Evolutionary conservation across 2,888 invertebrate genomes (phyloP).

Genomic region (Byasa hedistus): DNA sequence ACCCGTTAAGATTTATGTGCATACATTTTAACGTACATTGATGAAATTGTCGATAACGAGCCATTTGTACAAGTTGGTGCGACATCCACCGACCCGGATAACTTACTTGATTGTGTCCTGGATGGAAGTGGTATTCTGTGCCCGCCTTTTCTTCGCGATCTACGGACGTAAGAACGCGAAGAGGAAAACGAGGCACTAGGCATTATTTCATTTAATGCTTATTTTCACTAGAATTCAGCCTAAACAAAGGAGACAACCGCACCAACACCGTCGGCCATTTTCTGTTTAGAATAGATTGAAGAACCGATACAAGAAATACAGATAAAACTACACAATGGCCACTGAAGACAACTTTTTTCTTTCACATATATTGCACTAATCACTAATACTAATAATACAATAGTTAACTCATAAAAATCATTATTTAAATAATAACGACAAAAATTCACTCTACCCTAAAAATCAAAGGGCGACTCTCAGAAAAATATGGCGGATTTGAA

Average conservation of each 20-base stretch:
- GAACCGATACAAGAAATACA: constrained; percentile 71
- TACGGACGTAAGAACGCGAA: constrained; percentile 94
- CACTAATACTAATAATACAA: constrained; percentile 63
- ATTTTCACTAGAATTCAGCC: constrained; percentile 79
- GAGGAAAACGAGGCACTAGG: constrained; percentile 97
- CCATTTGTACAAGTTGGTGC: constrained; percentile 61
- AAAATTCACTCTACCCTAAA: constrained; percentile 66
- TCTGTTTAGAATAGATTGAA: constrained; percentile 83
- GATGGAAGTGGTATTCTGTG: constrained; percentile 91
- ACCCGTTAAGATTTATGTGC: constrained; percentile 32
- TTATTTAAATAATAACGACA: constrained; percentile 62
- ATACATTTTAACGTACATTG: constrained; percentile 44
- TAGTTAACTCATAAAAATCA: constrained; percentile 68
- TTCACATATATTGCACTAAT: constrained; percentile 59
- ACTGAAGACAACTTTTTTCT: constrained; percentile 45
- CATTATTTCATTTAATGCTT: constrained; percentile 85
- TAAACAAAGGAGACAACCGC: constrained; percentile 92
- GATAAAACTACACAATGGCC: constrained; percentile 59
- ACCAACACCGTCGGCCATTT: constrained; percentile 91
- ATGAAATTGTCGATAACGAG: constrained; percentile 59
- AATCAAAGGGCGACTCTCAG: constrained; percentile 72
- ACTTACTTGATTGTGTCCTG: constrained; percentile 89
- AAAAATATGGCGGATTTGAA: constrained; percentile 74
- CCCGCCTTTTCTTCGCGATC: constrained; percentile 94
- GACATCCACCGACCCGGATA: constrained; percentile 73